Evolutionary conservation across 1,140 invertebrate genomes (phyloP).

Genomic region (Copidosoma floridanum): DNA sequence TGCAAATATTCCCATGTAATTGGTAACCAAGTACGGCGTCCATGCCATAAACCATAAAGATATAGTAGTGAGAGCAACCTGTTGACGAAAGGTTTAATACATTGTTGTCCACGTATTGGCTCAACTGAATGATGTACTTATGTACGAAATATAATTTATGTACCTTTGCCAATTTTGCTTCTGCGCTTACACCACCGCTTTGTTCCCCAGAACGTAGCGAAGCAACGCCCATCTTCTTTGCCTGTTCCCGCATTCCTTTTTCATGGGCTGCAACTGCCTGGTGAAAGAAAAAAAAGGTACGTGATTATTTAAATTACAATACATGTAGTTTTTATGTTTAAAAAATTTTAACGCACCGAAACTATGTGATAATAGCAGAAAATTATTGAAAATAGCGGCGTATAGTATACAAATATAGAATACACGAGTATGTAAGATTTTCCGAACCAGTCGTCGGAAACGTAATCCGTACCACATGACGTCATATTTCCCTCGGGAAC

Average conservation of each 20-base stretch:
- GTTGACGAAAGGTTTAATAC: neutral
- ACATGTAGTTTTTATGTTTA: neutral
- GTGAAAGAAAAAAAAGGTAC: neutral
- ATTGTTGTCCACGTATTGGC: neutral
- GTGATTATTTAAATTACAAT: no score
- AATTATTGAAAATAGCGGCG: constrained; percentile 71
- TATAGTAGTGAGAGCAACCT: constrained; percentile 79
- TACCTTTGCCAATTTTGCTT: constrained; percentile 73
- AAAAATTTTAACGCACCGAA: constrained; percentile 52
- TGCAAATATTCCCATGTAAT: constrained; percentile 73
- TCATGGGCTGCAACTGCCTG: constrained; percentile 76
- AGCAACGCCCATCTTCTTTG: constrained; percentile 80
- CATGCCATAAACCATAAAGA: constrained; percentile 81
- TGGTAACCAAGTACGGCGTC: constrained; percentile 82
- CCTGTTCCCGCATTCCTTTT: constrained; percentile 75
- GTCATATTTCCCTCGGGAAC: constrained; percentile 87
- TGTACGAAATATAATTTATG: constrained; percentile 11
- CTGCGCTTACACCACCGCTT: constrained; percentile 63
- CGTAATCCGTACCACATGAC: constrained; percentile 81
- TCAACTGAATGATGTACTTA: neutral
- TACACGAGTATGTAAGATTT: constrained; percentile 71
- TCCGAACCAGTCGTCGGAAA: constrained; percentile 65
- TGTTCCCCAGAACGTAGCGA: constrained; percentile 68
- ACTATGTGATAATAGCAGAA: constrained; percentile 80
- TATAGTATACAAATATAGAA: constrained; percentile 69